Evolutionary conservation across 1,140 invertebrate genomes (phyloP).

Genomic region (Onthophagus taurus): DNA sequence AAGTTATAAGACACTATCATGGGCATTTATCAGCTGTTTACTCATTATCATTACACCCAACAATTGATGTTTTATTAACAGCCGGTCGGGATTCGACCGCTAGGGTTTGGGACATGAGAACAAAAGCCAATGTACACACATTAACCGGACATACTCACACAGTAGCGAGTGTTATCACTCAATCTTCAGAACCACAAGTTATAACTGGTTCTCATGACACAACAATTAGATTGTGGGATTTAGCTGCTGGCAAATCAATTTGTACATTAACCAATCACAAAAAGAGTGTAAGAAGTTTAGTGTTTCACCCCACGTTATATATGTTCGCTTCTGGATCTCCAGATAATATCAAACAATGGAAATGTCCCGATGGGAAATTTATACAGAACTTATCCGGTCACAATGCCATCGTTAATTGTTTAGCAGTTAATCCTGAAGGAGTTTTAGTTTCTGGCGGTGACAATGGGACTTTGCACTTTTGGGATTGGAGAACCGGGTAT

Average conservation of each 20-base stretch:
- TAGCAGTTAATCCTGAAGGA: slow-evolving; percentile 89
- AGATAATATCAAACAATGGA: slow-evolving; percentile 99
- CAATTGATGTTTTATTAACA: slow-evolving; percentile 89
- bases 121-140: slow-evolving; percentile 97
- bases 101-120: slow-evolving; percentile 97
- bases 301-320: slow-evolving; percentile 85
- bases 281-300: slow-evolving; percentile 89
- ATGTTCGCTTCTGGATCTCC: slow-evolving; percentile 97
- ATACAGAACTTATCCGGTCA: slow-evolving; percentile 96
- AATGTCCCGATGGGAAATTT: slow-evolving; percentile 96
- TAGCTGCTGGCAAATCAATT: slow-evolving; percentile 89
- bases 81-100: slow-evolving; percentile 93
- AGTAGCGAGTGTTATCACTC: slow-evolving; percentile 86
- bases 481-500: slow-evolving; percentile 98
- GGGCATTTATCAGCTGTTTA: slow-evolving; percentile 97
- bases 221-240: slow-evolving; percentile 91
- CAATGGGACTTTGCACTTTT: slow-evolving; percentile 96
- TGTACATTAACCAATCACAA: slow-evolving; percentile 98
- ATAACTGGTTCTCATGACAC: slow-evolving; percentile 77
- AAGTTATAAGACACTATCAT: slow-evolving; percentile 96
- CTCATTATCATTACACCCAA: slow-evolving; percentile 88
- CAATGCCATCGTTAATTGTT: slow-evolving; percentile 94
- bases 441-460: slow-evolving; percentile 97
- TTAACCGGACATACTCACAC: slow-evolving; percentile 96
- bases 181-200: slow-evolving; percentile 88